Evolutionary conservation across 2,888 invertebrate species (phyloP).

Genomic region (Incurvaria masculella): DNA sequence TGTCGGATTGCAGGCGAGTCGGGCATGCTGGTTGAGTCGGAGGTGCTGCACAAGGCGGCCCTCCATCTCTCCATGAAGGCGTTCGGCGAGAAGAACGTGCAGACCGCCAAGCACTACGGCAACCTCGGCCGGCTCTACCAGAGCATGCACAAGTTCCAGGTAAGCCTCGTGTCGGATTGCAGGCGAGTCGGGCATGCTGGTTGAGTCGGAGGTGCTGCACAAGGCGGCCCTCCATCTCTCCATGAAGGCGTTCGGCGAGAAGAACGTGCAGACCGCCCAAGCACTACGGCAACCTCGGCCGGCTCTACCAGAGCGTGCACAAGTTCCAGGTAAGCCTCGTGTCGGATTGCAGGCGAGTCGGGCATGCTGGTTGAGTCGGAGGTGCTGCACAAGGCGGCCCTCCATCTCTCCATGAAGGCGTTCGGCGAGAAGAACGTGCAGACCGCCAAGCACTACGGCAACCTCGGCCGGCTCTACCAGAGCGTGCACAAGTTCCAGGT

Average conservation of each 20-base stretch:
- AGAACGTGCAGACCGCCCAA: slow-evolving; percentile 95
- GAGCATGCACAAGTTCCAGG: slow-evolving; percentile 84
- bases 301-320: slow-evolving; percentile 92
- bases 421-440: slow-evolving; percentile 94
- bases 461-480: slow-evolving; percentile 90
- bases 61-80: slow-evolving; percentile 73
- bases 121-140: slow-evolving; percentile 93
- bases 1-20: too few relatives aligned
- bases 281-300: slow-evolving; percentile 88
- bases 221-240: slow-evolving; percentile 77
- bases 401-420: slow-evolving; percentile 72
- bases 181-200: slow-evolving; percentile 63
- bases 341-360: too few relatives aligned
- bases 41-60: slow-evolving; percentile 80
- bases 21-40: slow-evolving; percentile 72
- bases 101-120: slow-evolving; percentile 94
- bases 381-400: slow-evolving; percentile 77
- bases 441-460: slow-evolving; percentile 94
- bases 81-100: slow-evolving; percentile 91
- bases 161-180: too few relatives aligned
- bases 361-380: slow-evolving; percentile 76
- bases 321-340: slow-evolving; percentile 71
- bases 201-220: slow-evolving; percentile 82
- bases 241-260: slow-evolving; percentile 83
- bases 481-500: slow-evolving; percentile 86